Percentiles rank a stretch among this genome's conserved stretches.
phyloP scores from a whole-genome alignment of 2,113 vertebrate species.

The Crotalus viridis region DNA sequence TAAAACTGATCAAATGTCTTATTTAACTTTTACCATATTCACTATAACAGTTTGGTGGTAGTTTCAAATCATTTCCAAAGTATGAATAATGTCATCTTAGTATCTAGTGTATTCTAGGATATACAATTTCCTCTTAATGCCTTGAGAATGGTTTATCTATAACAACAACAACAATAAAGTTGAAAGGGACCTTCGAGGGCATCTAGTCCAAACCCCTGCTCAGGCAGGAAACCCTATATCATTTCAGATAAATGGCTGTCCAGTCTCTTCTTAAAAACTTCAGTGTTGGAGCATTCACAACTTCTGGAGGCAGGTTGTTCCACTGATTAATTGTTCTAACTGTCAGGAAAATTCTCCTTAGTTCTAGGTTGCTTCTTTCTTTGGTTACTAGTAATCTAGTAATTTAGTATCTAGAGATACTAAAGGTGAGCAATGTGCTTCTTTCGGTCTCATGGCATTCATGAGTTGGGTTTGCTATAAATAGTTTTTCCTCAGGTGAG shows the following conservation, averaged over 20 bases:
- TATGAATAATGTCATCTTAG: not conserved
- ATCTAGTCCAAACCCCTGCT: too few relatives aligned
- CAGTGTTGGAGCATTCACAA: too few relatives aligned
- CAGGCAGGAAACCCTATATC: too few relatives aligned
- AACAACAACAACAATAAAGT: too few relatives aligned
- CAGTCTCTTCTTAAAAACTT: too few relatives aligned
- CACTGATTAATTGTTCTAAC: too few relatives aligned
- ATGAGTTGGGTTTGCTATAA: not conserved
- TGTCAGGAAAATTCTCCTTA: too few relatives aligned
- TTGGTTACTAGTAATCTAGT: too few relatives aligned
- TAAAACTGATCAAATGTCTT: not conserved
- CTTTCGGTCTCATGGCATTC: not conserved
- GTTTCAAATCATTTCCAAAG: not conserved
- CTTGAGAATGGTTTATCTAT: not conserved
- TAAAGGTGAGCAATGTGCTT: not conserved
- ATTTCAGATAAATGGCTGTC: too few relatives aligned
- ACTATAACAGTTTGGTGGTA: not conserved
- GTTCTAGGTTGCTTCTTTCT: too few relatives aligned
- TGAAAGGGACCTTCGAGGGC: too few relatives aligned
- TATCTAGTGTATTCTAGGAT: not conserved
- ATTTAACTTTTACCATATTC: not conserved
- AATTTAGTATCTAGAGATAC: not conserved
- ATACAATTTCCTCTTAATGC: not conserved
- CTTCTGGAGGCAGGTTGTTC: too few relatives aligned
- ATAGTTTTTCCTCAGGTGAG: not conserved